phyloP scores from a whole-genome alignment of 2,113 vertebrate species.

The Neodontobutis hainanensis region DNA sequence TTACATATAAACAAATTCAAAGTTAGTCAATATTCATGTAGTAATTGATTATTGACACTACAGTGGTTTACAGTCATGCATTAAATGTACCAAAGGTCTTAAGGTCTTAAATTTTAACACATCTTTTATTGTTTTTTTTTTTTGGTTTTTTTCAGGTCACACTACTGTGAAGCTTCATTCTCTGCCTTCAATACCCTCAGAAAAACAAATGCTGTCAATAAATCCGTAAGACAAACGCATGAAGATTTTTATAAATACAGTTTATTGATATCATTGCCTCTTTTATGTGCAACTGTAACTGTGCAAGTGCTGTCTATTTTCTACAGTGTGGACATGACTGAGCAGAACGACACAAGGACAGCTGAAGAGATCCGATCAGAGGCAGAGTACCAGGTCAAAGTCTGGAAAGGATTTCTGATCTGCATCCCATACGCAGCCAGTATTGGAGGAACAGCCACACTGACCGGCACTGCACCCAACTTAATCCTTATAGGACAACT shows the following conservation, averaged over 20 bases:
- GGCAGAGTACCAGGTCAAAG: conserved; percentile 84
- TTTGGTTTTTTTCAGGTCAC: conserved; percentile 57
- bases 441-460: conserved; percentile 93
- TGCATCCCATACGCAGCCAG: conserved; percentile 95
- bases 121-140: too few species aligned
- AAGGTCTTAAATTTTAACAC: neutral
- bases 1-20: conserved; percentile 53
- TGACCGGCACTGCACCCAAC: conserved; percentile 94
- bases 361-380: conserved; percentile 80
- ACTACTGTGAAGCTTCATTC: conserved; percentile 78
- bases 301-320: neutral
- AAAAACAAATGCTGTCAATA: conserved; percentile 86
- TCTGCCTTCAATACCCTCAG: conserved; percentile 80
- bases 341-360: conserved; percentile 74
- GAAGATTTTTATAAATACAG: neutral
- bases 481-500: conserved; percentile 95
- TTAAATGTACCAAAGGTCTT: conserved; percentile 20
- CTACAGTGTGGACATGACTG: conserved; percentile 73
- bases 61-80: conserved; percentile 22
- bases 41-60: conserved; percentile 49
- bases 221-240: conserved; percentile 73
- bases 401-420: conserved; percentile 98
- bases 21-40: conserved; percentile 41
- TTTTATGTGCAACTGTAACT: too few species aligned
- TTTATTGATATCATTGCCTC: neutral